Evolutionary conservation across 2,888 invertebrate species (phyloP), one percentile per base, ranked within the genome.

Genomic region (Cremastinae sp.): DNA sequence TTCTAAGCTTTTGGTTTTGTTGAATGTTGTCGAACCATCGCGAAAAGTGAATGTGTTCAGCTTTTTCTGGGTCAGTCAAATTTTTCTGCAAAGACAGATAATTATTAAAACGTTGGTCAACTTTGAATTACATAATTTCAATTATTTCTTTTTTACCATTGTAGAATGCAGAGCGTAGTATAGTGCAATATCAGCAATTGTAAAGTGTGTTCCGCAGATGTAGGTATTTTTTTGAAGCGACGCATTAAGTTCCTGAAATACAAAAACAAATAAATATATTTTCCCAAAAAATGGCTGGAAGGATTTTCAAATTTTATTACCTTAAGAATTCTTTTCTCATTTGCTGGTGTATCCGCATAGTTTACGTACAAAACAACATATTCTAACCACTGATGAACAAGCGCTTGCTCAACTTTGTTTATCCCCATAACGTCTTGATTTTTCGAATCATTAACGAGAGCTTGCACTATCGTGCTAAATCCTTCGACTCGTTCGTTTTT

Each of bases 1-100:
- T 91, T 65, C 94, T 91, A n/a, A 95, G 90, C 84, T 90, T 91
- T 0, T 93, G 91, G 73, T 94, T 92, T 74, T 94, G 93, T 84
- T 96, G 95, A 72, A 96, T 89, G 84, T 95, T 94, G 86, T 94
- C 94, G 80, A 93, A 94, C 96, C 96, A 96, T 81, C 96, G 91
- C 47, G 95, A 95, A 0, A 96, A 88, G 86, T 95, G 93, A 20
- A 95, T 84, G 75, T 93, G 91, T 62, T 92, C 92, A 83, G 95
- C 95, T 83, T 94, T 94, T 62, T 95, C 95, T 73, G 91, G 89
- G 20, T 93, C 90, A 8, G 92, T 91, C 10, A 95, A 90, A 14
- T 91, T 91, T 83, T 91, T 92, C 95, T 95, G 90, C 79, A 92
- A 35, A 10, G 45, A 9, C 8, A 37, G 3, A 10, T 1, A 61